A percentile compares a stretch with the other conserved stretches of the same genome.
Conservation (phyloP, 2,797 vertebrate species). For the Pangasius krempfi region DNA sequence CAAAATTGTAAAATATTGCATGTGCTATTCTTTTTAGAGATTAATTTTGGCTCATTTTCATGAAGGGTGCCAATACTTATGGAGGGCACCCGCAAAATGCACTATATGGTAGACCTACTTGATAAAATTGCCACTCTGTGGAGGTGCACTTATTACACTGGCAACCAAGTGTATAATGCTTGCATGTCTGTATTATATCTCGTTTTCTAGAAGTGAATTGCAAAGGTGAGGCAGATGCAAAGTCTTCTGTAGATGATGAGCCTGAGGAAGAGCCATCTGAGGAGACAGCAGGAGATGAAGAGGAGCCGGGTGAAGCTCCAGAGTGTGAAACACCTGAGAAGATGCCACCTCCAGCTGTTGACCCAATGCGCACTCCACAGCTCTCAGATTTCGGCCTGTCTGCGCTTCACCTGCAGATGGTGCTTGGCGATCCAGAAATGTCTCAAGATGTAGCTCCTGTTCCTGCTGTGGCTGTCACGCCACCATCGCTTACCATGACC, state of each 20-base stretch:
- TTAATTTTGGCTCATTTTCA: background rate
- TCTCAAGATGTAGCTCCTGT: slow-evolving; percentile 57
- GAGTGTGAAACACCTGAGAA: slow-evolving; percentile 26
- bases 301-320: slow-evolving; percentile 48
- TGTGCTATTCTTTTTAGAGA: background rate
- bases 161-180: background rate
- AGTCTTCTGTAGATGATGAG: background rate
- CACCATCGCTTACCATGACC: slow-evolving; percentile 51
- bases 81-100: too few species aligned
- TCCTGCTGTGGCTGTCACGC: slow-evolving; percentile 55
- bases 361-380: slow-evolving; percentile 74
- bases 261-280: slow-evolving; percentile 43
- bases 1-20: background rate
- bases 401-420: slow-evolving; percentile 75
- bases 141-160: background rate
- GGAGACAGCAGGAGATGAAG: slow-evolving; percentile 29
- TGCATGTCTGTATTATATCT: background rate
- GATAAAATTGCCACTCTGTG: background rate
- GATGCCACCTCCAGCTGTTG: slow-evolving; percentile 47
- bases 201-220: slow-evolving; percentile 30
- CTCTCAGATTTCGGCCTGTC: slow-evolving; percentile 92
- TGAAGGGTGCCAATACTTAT: background rate
- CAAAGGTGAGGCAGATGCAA: slow-evolving; percentile 1
- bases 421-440: slow-evolving; percentile 56
- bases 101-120: background rate